Evolutionary conservation across 2,113 vertebrate genomes (phyloP).

Genomic region (Catharus minimus): DNA sequence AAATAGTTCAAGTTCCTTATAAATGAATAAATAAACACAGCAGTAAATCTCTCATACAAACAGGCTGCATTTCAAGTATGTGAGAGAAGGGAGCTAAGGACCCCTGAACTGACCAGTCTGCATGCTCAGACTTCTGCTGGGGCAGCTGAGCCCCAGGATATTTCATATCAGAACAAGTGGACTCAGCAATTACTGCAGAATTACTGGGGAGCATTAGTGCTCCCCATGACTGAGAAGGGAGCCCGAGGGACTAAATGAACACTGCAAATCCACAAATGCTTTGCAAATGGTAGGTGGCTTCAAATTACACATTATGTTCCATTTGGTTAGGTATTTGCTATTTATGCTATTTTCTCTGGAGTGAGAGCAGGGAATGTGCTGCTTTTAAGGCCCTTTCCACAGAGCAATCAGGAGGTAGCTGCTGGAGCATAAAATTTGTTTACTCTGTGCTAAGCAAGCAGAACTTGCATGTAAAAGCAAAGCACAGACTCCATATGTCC

Average conservation of each 20-base stretch:
- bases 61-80: not conserved
- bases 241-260: not conserved
- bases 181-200: not conserved
- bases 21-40: not conserved
- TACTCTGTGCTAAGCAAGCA: not conserved
- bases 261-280: not conserved
- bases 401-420: not conserved
- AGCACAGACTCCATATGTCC: not conserved
- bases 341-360: not conserved
- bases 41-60: not conserved
- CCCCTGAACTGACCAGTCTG: not conserved
- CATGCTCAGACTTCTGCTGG: not conserved
- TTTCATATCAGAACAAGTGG: not conserved
- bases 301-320: not conserved
- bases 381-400: not conserved
- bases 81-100: not conserved
- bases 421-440: not conserved
- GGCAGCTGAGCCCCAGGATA: not conserved
- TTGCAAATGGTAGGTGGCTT: not conserved
- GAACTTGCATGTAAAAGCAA: not conserved
- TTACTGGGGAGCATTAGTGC: not conserved
- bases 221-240: not conserved
- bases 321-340: not conserved
- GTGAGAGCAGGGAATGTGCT: not conserved
- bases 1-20: too few relatives aligned